Evolutionary conservation across 2,113 vertebrate genomes (phyloP), one percentile per base, ranked within the genome.

Genomic region (Melanotaenia duboulayi): DNA sequence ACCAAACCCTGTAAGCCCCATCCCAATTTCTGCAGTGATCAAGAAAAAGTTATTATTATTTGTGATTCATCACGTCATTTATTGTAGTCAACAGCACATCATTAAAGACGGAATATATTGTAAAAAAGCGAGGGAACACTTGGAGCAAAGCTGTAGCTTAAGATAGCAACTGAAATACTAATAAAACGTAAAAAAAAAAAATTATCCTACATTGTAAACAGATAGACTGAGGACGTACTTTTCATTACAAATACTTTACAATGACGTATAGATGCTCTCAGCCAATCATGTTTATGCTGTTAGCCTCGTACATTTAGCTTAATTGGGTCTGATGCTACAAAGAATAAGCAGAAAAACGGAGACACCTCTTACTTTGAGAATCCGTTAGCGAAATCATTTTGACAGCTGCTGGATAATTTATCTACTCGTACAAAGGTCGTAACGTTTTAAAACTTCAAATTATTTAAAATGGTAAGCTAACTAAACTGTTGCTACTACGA

Each of bases 1-100:
- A 22, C 98, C 97, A 74, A 99, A 99, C 66, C 98, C 97, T 16
- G 98, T 99, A 81, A 99, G 88, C 54, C 98, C 98, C 95, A 99
- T 99, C 78, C 98, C 98, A 71, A 99, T 99, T 84, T 99, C 98
- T 99, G 95, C 49, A 66, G 62, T 49, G 1, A 39, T 16, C 11
- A 57, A 9, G 57, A 28, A 64, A 13, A 70, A 76, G 24, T 6
- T n/a, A 20, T 58, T 7, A 22, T 1, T 23, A 35, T 3, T 28
- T 4, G 13, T 52, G 40, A 13, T 17, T 20, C 35, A 61, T 63
- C 0, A 19, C 2, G 2, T 62, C 7, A 40, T 46, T 51, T 20
- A 46, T 10, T 50, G 55, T 25, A 7, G 14, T 52, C 42, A 17
- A 44, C 52, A 61, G 32, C 17, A 14, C 4, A 23, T 22, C 13